These are phyloP conservation scores for Euphydryas editha DNA, from an alignment of 2,888 invertebrate genomes.

Conservation along the genomic window DNA sequence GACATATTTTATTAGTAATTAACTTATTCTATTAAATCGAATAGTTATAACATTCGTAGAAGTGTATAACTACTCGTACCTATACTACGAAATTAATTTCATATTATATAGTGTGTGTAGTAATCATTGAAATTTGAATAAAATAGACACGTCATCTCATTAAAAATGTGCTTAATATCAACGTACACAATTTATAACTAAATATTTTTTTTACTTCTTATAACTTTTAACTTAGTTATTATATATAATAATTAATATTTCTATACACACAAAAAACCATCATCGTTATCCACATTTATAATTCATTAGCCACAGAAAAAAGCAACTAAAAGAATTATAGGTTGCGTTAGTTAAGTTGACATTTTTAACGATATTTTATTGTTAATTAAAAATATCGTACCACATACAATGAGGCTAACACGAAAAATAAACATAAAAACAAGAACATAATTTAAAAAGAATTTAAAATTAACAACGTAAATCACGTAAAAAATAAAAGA, in stretches of 20 bases:
- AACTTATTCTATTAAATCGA: background rate
- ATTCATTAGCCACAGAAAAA: too few species aligned
- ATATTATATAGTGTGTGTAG: too few species aligned
- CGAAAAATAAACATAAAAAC: conserved; percentile 6
- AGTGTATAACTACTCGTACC: too few species aligned
- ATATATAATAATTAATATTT: too few species aligned
- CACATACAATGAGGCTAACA: background rate
- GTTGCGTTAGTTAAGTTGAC: background rate
- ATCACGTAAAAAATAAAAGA: background rate
- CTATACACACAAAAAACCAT: background rate
- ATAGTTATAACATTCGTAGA: background rate
- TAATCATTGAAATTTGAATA: too few species aligned
- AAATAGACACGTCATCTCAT: too few species aligned
- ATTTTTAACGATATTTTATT: background rate
- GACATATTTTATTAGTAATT: background rate
- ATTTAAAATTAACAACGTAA: background rate
- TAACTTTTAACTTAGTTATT: too few species aligned
- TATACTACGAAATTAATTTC: too few species aligned
- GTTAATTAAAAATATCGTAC: conserved; percentile 2
- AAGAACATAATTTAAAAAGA: conserved; percentile 1
- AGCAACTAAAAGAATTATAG: background rate
- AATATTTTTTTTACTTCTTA: too few species aligned
- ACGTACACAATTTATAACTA: too few species aligned
- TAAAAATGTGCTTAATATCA: too few species aligned
- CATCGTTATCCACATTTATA: too few species aligned